A percentile compares a stretch with the other conserved stretches of the same genome.
Evolutionary conservation across 2,797 vertebrate genomes (phyloP).

Genomic region (Rhinella marina): DNA sequence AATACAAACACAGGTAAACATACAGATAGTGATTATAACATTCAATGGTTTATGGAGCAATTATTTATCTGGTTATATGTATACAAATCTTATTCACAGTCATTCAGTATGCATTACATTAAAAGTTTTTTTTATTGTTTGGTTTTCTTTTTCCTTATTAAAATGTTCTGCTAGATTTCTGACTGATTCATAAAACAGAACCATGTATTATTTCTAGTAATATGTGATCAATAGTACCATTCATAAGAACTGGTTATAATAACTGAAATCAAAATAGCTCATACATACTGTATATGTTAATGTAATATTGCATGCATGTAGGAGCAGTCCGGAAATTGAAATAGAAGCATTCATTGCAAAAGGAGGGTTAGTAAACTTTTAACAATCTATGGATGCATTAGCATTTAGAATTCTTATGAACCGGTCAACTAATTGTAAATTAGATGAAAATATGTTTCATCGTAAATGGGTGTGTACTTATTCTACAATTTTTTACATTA

Average conservation of each 20-base stretch:
- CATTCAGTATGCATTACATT: slow-evolving; percentile 71
- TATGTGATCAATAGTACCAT: slow-evolving; percentile 50
- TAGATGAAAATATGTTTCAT: slow-evolving; percentile 59
- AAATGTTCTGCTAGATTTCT: slow-evolving; percentile 67
- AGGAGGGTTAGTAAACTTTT: slow-evolving; percentile 43
- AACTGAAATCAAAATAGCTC: slow-evolving; percentile 31
- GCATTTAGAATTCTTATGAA: slow-evolving; percentile 22
- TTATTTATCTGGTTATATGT: slow-evolving; percentile 67
- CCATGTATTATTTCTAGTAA: slow-evolving; percentile 65
- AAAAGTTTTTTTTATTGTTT: slow-evolving; percentile 50
- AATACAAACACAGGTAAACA: slow-evolving; percentile 65
- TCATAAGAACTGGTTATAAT: slow-evolving; percentile 10
- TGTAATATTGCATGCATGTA: slow-evolving; percentile 34
- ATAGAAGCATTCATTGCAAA: slow-evolving; percentile 61
- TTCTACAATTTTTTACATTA: neutral
- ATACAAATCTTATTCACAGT: slow-evolving; percentile 67
- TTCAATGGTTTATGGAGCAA: slow-evolving; percentile 64
- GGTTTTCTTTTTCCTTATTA: slow-evolving; percentile 29
- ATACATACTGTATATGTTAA: slow-evolving; percentile 63
- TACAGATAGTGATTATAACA: slow-evolving; percentile 55
- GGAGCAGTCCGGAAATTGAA: slow-evolving; percentile 66
- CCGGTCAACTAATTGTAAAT: slow-evolving; percentile 59
- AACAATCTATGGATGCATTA: slow-evolving; percentile 19
- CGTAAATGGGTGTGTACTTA: slow-evolving; percentile 64
- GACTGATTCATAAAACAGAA: slow-evolving; percentile 64